phyloP scores from a whole-genome alignment of 2,797 vertebrate genomes.

The Geotrypetes seraphini region DNA sequence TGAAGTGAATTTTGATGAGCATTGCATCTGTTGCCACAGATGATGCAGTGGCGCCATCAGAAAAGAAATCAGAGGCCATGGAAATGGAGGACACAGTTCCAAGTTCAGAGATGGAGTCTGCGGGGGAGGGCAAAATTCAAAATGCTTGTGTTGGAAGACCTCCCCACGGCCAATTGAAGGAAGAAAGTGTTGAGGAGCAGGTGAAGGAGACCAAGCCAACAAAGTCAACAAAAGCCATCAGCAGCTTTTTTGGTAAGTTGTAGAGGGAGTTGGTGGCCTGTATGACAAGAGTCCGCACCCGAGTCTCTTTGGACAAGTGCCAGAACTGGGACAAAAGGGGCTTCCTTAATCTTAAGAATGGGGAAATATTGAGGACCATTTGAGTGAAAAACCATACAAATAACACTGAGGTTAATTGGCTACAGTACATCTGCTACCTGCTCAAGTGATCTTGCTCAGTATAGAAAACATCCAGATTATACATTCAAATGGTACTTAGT shows the following conservation, averaged over 20 bases:
- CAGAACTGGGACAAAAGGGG: too few species aligned
- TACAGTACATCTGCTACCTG: too few species aligned
- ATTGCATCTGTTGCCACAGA: constrained; percentile 1
- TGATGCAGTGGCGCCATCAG: background rate
- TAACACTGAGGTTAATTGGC: too few species aligned
- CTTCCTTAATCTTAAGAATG: too few species aligned
- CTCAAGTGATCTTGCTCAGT: too few species aligned
- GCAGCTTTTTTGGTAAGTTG: constrained; percentile 75
- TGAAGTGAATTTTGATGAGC: too few species aligned
- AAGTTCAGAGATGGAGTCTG: background rate
- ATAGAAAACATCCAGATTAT: too few species aligned
- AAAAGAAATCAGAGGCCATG: background rate
- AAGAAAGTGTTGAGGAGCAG: constrained; percentile 34
- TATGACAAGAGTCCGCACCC: too few species aligned
- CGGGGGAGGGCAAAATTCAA: background rate
- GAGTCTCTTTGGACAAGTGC: background rate
- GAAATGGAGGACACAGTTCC: background rate
- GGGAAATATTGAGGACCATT: too few species aligned
- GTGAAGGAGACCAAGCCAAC: background rate
- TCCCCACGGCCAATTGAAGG: fast-evolving
- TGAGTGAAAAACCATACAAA: too few species aligned
- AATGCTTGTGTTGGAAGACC: background rate
- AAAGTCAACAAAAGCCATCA: constrained; percentile 49
- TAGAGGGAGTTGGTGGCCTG: too few species aligned
- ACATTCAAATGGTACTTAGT: too few species aligned